phyloP scores from a whole-genome alignment of 1,140 invertebrate genomes.

The Dreissena rostriformis region DNA sequence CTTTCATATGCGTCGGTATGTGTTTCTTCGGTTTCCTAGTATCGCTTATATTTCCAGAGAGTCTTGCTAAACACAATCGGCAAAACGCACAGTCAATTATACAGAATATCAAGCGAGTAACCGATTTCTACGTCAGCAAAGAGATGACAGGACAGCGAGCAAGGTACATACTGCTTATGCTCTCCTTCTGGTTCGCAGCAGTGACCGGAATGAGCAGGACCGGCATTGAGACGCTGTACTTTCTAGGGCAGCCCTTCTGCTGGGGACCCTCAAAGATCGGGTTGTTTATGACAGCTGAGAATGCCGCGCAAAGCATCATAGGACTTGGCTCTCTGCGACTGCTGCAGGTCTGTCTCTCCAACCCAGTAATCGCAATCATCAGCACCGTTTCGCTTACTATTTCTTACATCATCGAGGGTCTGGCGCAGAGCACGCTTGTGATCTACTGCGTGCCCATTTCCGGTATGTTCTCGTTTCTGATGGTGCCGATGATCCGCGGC shows the following conservation, averaged over 20 bases:
- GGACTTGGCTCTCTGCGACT: not conserved
- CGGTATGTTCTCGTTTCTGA: slow-evolving; percentile 15
- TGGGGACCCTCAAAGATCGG: slow-evolving; percentile 8
- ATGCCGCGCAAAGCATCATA: slow-evolving; percentile 3
- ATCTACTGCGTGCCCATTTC: not conserved
- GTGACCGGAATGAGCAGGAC: not conserved
- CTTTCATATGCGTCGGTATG: slow-evolving; percentile 8
- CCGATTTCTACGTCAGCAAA: slow-evolving; percentile 33
- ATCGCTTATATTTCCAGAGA: slow-evolving; percentile 14
- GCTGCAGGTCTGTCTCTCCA: not conserved
- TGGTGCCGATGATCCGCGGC: slow-evolving; percentile 17
- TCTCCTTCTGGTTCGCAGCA: slow-evolving; percentile 3
- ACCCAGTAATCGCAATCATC: not conserved
- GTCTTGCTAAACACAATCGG: not conserved
- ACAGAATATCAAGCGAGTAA: not conserved
- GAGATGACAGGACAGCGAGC: slow-evolving; percentile 24
- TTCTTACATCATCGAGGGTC: slow-evolving; percentile 31
- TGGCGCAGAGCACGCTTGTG: slow-evolving; percentile 3
- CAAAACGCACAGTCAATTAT: not conserved
- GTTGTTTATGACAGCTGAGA: not conserved
- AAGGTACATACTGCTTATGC: slow-evolving; percentile 11
- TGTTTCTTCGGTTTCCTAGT: not conserved
- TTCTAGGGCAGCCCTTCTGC: slow-evolving; percentile 17
- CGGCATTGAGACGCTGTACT: slow-evolving; percentile 7
- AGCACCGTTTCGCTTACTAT: not conserved